Percentiles rank a stretch among this genome's conserved stretches.
These are phyloP conservation scores for Agonopterix arenella DNA, from an alignment of 2,888 invertebrate species.

Conservation along the genomic window DNA sequence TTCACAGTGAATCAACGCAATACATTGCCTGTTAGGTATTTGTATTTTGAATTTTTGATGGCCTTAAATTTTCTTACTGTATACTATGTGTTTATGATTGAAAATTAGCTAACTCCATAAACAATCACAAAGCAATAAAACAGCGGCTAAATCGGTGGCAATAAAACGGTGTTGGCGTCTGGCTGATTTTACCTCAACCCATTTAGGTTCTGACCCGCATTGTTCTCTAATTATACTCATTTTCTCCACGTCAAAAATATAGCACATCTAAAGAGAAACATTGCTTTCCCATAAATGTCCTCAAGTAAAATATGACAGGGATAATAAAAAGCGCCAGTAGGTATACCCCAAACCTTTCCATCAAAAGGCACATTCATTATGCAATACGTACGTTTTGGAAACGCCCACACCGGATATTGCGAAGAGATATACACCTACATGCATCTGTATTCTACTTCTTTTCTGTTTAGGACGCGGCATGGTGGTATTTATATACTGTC, in stretches of 20 bases:
- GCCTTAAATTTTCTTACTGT: no score
- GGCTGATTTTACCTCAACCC: no score
- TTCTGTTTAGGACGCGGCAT: background rate
- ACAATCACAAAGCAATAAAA: no score
- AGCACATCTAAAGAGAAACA: no score
- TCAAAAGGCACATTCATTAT: constrained; percentile 29
- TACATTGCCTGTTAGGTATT: no score
- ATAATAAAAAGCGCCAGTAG: background rate
- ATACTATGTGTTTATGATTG: no score
- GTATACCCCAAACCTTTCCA: constrained; percentile 5
- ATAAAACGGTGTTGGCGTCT: no score
- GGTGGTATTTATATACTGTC: background rate
- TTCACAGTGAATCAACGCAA: no score
- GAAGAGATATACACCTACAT: constrained; percentile 12
- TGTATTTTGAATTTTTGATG: no score
- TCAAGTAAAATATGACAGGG: background rate
- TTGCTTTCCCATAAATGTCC: no score
- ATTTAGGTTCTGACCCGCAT: background rate
- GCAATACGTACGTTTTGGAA: constrained; percentile 19
- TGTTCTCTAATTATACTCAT: background rate
- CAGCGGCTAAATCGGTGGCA: no score
- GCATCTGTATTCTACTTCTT: background rate
- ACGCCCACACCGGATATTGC: constrained; percentile 29
- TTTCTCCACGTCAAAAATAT: background rate
- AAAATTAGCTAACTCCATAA: no score